A percentile compares a stretch with the other conserved stretches of the same genome.
Conservation (phyloP, 2,888 invertebrate genomes). For the Hetaerina titia region DNA sequence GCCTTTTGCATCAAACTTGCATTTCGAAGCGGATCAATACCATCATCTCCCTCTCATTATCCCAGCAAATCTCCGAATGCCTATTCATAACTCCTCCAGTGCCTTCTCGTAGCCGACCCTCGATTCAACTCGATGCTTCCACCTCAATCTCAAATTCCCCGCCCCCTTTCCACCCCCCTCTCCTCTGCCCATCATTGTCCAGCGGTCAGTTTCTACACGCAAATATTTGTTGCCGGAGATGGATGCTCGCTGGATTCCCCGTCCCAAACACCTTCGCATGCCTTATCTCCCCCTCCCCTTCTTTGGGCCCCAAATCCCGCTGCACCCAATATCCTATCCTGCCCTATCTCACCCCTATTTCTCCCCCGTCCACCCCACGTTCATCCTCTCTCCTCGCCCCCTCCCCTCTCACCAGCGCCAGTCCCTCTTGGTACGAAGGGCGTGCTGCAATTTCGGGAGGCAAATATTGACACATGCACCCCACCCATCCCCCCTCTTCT, state of each 20-base stretch:
- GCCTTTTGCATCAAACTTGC: neutral
- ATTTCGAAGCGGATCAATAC: neutral
- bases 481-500: neutral
- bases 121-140: neutral
- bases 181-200: slow-evolving; percentile 37
- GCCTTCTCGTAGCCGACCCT: neutral
- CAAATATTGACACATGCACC: slow-evolving; percentile 62
- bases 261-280: neutral
- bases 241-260: slow-evolving; percentile 42
- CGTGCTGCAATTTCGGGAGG: slow-evolving; percentile 61
- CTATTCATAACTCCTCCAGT: neutral
- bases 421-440: slow-evolving; percentile 33
- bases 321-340: neutral
- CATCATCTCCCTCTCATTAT: neutral
- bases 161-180: neutral
- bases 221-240: slow-evolving; percentile 67
- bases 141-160: neutral
- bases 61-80: neutral
- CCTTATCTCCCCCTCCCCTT: neutral
- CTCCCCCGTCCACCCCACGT: neutral
- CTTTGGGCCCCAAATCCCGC: neutral
- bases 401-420: neutral
- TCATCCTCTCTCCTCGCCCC: neutral
- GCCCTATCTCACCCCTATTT: neutral
- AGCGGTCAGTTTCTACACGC: slow-evolving; percentile 63